Base-by-base conservation (phyloP, 2,797 vertebrate genomes). In the Pseudochaenichthys georgianus region DNA sequence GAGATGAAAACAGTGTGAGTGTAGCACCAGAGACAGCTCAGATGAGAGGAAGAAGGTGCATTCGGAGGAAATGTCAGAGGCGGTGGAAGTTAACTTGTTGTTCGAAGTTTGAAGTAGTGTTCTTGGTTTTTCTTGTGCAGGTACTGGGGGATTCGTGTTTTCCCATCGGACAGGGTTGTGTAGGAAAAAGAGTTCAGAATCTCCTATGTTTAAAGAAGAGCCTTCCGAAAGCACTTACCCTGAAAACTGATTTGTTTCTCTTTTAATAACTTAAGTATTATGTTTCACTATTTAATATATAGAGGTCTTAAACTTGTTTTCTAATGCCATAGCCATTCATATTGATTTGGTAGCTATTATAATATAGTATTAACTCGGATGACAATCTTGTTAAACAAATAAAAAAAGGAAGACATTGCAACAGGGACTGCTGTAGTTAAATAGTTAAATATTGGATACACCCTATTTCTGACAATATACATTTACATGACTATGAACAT, bases 1-100 rank as follows among this genome's bases (percentile, higher is more conserved):
- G 73, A 90, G 86, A 91, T 90, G 77, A 93, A 59, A 93, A 72
- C 75, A 64, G 80, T 68, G 13, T 68, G 82, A 85, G 88, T 85
- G 80, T 75, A 88, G 85, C 83, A 41, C 75, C 17, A 64, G 88
- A 90, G 87, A 88, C 84, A 71, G 84, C 84, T 66, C 74, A 89
- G 89, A 92, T 88, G 50, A 88, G 86, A 89, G 82, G 64, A 57
- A 73, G 87, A 75, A 47, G 73, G 73, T 73, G 77, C 67, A 79
- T 86, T 83, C 71, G 64, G 76, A 85, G 78, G 80, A 84, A 79
- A 79, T 84, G 77, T 75, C 65, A 69, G 88, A 86, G 78, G 87
- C 87, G 86, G 78, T 79, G 74, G 84, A 70, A 82, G 78, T 80
- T 67, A 79, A 81, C 81, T 61, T 77, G 73, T 74, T 85, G 78